Base-by-base conservation (phyloP, 2,797 vertebrate genomes). In the Eulemur coronatus region DNA sequence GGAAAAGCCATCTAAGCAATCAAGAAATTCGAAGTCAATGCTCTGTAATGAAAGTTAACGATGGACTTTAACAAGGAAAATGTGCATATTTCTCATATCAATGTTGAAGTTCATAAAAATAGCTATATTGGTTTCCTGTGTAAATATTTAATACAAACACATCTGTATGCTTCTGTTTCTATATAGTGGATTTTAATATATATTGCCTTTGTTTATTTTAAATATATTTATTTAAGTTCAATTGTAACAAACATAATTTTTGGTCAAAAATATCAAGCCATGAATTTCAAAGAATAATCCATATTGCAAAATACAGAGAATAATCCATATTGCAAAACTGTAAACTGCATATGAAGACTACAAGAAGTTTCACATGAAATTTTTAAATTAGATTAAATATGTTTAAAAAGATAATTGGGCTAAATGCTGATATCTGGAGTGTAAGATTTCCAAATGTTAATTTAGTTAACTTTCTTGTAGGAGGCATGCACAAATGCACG, bases 331-430 rank as follows among this genome's bases (percentile, higher is more conserved):
- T 65, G 38, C 4, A 84, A 65, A 94, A 46, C 7, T 79, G 20
- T 94, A 85, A 94, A 84, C 46, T 90, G 12, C 38, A 30, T 1
- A 10, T 43, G 52, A 65, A 61, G 57, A 59, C 48, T 59, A 30
- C 33, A 85, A 85, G 55, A 89, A 81, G 33, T 3, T 33, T 43
- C 20, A 55, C 38, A 33, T 38, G 43, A 65, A 41, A 26, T 8
- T 57, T 95, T 98, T 97, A 98, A 97, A 98, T 98, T 97, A 98
- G 61, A 65, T 91, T 93, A 97, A 96, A 88, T 82, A 94, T 95
- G 84, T 75, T 24, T 90, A 88, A 95, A 91, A 96, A 97, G 75
- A 5, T 96, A 48, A 48, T 17, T 38, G 69, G 22, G n/a, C 80
- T 89, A 88, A 95, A 79, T 93, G 86, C 52, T 92, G 97, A 95